These are phyloP conservation scores for Pterostichus niger DNA, from an alignment of 2,888 invertebrate genomes.

Conservation along the genomic window DNA sequence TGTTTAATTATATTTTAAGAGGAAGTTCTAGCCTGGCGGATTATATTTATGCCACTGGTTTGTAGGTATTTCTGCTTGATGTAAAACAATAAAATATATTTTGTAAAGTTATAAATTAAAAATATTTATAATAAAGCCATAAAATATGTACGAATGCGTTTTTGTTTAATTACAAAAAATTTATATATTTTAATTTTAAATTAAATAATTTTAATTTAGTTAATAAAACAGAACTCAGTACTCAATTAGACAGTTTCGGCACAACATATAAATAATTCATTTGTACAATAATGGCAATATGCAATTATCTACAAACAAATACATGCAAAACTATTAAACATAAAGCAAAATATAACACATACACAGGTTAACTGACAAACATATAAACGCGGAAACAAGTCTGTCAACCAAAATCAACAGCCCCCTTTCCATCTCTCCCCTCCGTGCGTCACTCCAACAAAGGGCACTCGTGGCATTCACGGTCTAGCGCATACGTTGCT, in stretches of 20 bases:
- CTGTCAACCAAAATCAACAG: constrained; percentile 21
- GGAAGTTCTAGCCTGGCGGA: too few relatives aligned
- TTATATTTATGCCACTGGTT: too few relatives aligned
- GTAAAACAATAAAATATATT: too few relatives aligned
- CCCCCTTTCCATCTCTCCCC: neutral
- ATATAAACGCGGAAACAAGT: constrained; percentile 17
- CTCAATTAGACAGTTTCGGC: constrained; percentile 5
- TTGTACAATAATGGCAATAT: constrained; percentile 4
- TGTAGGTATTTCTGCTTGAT: too few relatives aligned
- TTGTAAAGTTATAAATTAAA: too few relatives aligned
- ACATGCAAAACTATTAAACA: constrained; percentile 16
- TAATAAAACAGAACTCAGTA: constrained; percentile 3
- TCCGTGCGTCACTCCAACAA: constrained; percentile 32
- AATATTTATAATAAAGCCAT: too few relatives aligned
- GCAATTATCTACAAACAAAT: constrained; percentile 16
- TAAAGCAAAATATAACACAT: constrained; percentile 22
- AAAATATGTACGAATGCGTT: too few relatives aligned
- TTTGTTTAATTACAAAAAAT: too few relatives aligned
- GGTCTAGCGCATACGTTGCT: constrained; percentile 33
- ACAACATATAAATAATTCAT: constrained; percentile 31
- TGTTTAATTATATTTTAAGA: too few relatives aligned
- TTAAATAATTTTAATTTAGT: constrained; percentile 12
- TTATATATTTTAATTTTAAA: too few relatives aligned
- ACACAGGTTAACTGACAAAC: constrained; percentile 38
- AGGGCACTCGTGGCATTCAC: constrained; percentile 40